Conservation (phyloP, 2,888 invertebrate genomes). For the Carterocephalus palaemon region DNA sequence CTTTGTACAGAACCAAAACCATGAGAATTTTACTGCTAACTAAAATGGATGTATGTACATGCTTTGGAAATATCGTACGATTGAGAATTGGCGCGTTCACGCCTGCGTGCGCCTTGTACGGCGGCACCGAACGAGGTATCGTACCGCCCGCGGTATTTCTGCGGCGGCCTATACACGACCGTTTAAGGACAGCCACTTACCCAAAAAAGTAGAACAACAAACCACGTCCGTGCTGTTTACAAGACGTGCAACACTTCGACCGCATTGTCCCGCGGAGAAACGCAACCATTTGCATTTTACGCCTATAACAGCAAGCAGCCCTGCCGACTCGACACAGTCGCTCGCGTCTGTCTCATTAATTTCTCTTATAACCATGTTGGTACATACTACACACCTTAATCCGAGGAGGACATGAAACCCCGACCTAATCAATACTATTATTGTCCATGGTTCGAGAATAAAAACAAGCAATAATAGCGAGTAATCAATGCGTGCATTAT, state of each 20-base stretch:
- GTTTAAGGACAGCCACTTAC: slow-evolving; percentile 70
- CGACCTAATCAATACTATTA: not conserved
- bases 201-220: slow-evolving; percentile 77
- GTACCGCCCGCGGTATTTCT: slow-evolving; percentile 64
- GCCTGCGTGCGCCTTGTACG: slow-evolving; percentile 62
- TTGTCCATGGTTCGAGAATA: not conserved
- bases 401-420: slow-evolving; percentile 1
- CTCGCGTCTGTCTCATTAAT: slow-evolving; percentile 44
- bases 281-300: slow-evolving; percentile 70
- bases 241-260: slow-evolving; percentile 67
- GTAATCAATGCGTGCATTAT: slow-evolving; percentile 28
- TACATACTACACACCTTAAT: not conserved
- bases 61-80: slow-evolving; percentile 51
- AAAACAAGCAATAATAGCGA: slow-evolving; percentile 23
- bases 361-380: slow-evolving; percentile 42
- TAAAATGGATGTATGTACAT: slow-evolving; percentile 47
- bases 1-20: slow-evolving; percentile 44
- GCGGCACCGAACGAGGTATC: slow-evolving; percentile 63
- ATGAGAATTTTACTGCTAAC: slow-evolving; percentile 45
- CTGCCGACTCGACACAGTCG: slow-evolving; percentile 32
- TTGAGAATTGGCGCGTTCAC: slow-evolving; percentile 55
- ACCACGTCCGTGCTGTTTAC: slow-evolving; percentile 70
- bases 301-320: slow-evolving; percentile 49
- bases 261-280: slow-evolving; percentile 73
- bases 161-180: slow-evolving; percentile 68